Base-by-base conservation (phyloP, 2,888 invertebrate species). In the Mayetiola destructor region DNA sequence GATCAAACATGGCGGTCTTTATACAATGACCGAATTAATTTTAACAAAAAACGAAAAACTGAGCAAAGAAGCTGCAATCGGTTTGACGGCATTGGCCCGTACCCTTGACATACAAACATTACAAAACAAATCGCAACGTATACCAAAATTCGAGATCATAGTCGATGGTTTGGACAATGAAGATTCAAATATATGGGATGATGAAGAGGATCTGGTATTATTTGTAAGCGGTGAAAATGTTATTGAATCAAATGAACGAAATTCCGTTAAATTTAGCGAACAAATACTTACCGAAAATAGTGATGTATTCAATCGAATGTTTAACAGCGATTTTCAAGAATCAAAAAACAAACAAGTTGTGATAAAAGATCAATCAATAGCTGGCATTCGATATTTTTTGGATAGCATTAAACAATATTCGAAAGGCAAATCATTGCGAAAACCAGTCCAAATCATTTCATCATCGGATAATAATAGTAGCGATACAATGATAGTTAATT, bases 261-360 rank as follows among this genome's bases (percentile, higher is more conserved):
- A 59, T 61, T n/a, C 62, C 61, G 30, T 61, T 48, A 64, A 63
- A 55, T 73, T 69, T 30, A 69, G 66, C 57, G 72, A 70, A 59
- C 65, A 67, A 59, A 58, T 70, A 48, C 64, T 73, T 5, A 70
- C 68, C 37, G 64, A 67, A 29, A 64, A 65, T 56, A 72, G 73
- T 59, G 73, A 73, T 58, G 73, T 73, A 9, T 73, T 73, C 59
- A 68, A 69, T 60, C 66, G 69, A 35, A 73, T 73, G 73, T 63
- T 73, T 5, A 71, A 69, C 55, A 71, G 71, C 59, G 64, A 68
- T 57, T 73, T 73, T 40, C 67, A 68, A 12, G 73, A 73, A 59
- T 68, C 69, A 1, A 68, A 69, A 29, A 66, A 69, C 30, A 68
- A 69, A 14, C 69, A 70, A 60, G 68, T 73, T 9, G 68, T 69